Conservation (phyloP, 2,888 invertebrate species). For the Diarsia mendica region DNA sequence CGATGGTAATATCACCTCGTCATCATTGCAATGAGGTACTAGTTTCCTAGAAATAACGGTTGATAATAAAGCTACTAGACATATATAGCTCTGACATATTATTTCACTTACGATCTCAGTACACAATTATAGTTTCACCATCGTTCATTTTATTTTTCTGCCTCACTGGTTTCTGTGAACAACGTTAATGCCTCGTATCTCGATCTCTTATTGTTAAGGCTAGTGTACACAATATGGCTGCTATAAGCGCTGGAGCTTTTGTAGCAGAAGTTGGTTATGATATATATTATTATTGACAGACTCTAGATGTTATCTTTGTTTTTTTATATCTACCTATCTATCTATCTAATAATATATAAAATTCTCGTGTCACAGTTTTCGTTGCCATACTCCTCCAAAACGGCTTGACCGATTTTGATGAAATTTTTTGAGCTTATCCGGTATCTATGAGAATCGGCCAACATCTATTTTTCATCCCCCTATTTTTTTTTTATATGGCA, state of each 20-base stretch:
- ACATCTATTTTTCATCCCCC: too few species aligned
- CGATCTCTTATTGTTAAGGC: constrained; percentile 55
- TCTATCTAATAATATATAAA: too few species aligned
- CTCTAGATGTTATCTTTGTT: too few species aligned
- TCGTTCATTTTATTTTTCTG: constrained; percentile 65
- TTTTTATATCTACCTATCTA: too few species aligned
- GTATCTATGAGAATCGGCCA: too few species aligned
- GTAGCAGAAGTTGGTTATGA: background rate
- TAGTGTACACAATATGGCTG: constrained; percentile 30
- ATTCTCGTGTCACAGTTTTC: too few species aligned
- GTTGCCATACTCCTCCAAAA: too few species aligned
- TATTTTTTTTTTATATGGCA: too few species aligned
- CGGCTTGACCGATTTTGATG: too few species aligned
- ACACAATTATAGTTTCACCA: constrained; percentile 65
- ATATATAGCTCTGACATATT: constrained; percentile 37
- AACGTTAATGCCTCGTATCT: constrained; percentile 63
- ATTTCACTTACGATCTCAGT: constrained; percentile 57
- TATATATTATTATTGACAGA: background rate
- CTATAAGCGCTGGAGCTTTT: background rate
- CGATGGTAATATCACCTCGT: too few species aligned
- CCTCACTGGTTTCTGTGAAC: constrained; percentile 67
- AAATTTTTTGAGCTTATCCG: too few species aligned
- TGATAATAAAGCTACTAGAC: constrained; percentile 24
- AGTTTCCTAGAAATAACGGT: constrained; percentile 31
- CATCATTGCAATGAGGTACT: background rate